phyloP scores from a whole-genome alignment of 2,113 vertebrate genomes.

The Cranoglanis bouderius region DNA sequence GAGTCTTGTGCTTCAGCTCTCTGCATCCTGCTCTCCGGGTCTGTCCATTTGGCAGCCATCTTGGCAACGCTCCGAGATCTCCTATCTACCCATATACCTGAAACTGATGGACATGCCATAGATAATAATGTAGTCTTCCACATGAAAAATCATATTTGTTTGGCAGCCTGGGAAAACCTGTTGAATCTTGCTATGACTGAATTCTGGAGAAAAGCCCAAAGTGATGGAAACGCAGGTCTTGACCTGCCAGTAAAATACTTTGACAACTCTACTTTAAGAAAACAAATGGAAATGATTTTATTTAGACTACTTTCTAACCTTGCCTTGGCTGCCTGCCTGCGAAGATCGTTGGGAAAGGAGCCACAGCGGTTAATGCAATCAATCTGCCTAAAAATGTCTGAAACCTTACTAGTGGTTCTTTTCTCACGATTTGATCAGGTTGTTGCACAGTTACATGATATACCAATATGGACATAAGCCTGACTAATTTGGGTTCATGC shows the following conservation, averaged over 20 bases:
- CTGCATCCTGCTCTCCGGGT: slow-evolving; percentile 63
- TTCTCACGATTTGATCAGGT: background rate
- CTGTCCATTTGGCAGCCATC: background rate
- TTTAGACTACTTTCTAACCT: background rate
- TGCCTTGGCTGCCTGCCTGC: background rate
- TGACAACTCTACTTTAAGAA: background rate
- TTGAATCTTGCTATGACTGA: background rate
- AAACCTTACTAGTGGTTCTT: background rate
- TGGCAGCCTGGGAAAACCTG: background rate
- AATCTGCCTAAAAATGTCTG: background rate
- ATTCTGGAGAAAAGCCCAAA: background rate
- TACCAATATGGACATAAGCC: background rate
- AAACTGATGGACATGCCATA: background rate
- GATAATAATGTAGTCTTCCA: background rate
- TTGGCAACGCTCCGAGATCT: background rate
- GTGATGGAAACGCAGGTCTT: background rate
- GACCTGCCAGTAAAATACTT: background rate
- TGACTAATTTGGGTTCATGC: background rate
- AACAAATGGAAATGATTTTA: background rate
- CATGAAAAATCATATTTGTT: background rate
- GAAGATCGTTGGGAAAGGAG: background rate
- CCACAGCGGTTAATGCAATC: background rate
- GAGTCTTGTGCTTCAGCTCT: slow-evolving; percentile 53
- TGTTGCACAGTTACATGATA: background rate
- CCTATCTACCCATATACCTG: background rate